phyloP scores from a whole-genome alignment of 2,113 vertebrate species.

The Labrus mixtus region DNA sequence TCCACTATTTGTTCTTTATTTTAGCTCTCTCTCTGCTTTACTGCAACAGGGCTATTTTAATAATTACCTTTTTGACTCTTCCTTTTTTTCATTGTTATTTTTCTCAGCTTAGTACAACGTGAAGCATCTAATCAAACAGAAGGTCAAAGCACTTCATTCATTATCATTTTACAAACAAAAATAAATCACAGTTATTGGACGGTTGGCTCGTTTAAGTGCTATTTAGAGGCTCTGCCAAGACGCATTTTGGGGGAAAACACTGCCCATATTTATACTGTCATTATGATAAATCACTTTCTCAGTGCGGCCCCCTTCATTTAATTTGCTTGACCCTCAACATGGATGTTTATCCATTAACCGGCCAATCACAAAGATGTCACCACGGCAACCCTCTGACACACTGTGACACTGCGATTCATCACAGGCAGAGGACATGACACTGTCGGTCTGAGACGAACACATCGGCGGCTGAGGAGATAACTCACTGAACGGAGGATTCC shows the following conservation, averaged over 20 bases:
- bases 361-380: slow-evolving; percentile 30
- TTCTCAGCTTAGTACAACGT: too few relatives aligned
- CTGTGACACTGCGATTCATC: slow-evolving; percentile 46
- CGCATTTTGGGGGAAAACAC: too few relatives aligned
- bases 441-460: slow-evolving; percentile 52
- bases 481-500: slow-evolving; percentile 48
- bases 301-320: neutral
- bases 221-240: neutral
- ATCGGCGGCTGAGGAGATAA: slow-evolving; percentile 59
- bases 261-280: neutral
- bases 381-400: slow-evolving; percentile 8
- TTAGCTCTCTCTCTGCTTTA: neutral
- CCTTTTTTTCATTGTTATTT: too few relatives aligned
- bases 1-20: too few relatives aligned
- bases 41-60: neutral
- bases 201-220: too few relatives aligned
- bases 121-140: too few relatives aligned
- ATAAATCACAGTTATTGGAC: too few relatives aligned
- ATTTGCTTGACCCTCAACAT: slow-evolving; percentile 7
- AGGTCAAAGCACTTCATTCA: too few relatives aligned
- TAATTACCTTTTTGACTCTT: neutral
- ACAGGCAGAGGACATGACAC: slow-evolving; percentile 46
- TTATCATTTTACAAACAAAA: too few relatives aligned
- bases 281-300: neutral
- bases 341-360: slow-evolving; percentile 24